Percentiles rank a stretch among this genome's conserved stretches.
These are phyloP conservation scores for Orbicella faveolata DNA, from an alignment of 64 coral and sea anemone genomes.

Conservation along the genomic window DNA sequence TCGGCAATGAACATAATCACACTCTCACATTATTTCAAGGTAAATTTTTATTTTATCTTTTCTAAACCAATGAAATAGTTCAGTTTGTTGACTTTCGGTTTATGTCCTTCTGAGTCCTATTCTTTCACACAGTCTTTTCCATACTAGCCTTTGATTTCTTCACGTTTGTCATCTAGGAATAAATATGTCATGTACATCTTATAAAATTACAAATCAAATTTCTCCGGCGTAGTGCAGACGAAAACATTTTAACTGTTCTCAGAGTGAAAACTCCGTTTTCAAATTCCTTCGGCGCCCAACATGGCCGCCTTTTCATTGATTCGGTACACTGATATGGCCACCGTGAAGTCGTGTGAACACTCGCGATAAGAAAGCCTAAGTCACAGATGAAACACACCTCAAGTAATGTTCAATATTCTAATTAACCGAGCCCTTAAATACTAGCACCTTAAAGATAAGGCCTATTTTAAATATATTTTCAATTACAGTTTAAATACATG, in stretches of 20 bases:
- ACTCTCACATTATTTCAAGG: not conserved
- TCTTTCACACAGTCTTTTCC: not conserved
- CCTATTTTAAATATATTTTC: not conserved
- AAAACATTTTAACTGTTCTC: too few relatives aligned
- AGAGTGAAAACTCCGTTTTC: too few relatives aligned
- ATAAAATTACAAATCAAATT: constrained; percentile 12
- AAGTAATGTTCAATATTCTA: too few relatives aligned
- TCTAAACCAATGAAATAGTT: constrained; percentile 15
- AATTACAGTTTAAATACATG: not conserved
- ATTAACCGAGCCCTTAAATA: not conserved
- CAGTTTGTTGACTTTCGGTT: not conserved
- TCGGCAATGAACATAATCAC: not conserved
- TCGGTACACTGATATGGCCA: too few relatives aligned
- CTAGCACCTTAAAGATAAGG: not conserved
- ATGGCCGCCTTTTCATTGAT: too few relatives aligned
- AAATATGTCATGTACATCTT: constrained; percentile 1
- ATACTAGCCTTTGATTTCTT: not conserved
- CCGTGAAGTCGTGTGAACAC: too few relatives aligned
- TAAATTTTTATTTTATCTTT: constrained; percentile 3
- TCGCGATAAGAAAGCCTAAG: too few relatives aligned
- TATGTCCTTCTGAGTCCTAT: not conserved
- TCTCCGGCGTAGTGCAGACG: too few relatives aligned
- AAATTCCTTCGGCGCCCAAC: too few relatives aligned
- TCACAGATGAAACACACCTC: too few relatives aligned
- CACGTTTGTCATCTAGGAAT: not conserved